Evolutionary conservation across 2,113 vertebrate genomes (phyloP).

Genomic region (Paramisgurnus dabryanus): DNA sequence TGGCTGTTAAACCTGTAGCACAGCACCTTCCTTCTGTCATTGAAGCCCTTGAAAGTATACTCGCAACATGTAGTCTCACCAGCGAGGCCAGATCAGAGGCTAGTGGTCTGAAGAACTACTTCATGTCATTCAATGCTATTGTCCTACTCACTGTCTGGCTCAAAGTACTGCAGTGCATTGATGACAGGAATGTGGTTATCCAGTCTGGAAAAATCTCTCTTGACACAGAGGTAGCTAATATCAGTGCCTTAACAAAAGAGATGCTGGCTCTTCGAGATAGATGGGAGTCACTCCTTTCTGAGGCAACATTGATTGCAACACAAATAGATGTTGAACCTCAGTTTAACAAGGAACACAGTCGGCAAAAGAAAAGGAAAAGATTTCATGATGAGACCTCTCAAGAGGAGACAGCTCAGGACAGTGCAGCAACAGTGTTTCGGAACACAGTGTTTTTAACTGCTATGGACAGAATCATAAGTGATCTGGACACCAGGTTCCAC

Average conservation of each 20-base stretch:
- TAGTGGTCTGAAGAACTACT: slow-evolving; percentile 31
- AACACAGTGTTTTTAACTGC: slow-evolving; percentile 43
- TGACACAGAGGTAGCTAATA: not conserved
- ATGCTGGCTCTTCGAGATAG: slow-evolving; percentile 38
- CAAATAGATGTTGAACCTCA: slow-evolving; percentile 34
- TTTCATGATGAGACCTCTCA: slow-evolving; percentile 44
- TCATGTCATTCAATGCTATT: too few species aligned
- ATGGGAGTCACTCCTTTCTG: slow-evolving; percentile 35
- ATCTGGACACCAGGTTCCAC: too few species aligned
- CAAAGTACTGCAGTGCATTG: slow-evolving; percentile 31
- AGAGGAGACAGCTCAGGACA: not conserved
- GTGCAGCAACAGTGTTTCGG: slow-evolving; percentile 2
- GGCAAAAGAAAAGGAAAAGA: slow-evolving; percentile 36
- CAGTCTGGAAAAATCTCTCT: slow-evolving; percentile 42
- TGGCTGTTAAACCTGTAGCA: slow-evolving; percentile 39
- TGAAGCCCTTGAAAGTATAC: slow-evolving; percentile 29
- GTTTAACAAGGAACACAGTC: slow-evolving; percentile 30
- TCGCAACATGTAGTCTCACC: slow-evolving; percentile 35
- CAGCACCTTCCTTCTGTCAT: slow-evolving; percentile 41
- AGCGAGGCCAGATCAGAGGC: slow-evolving; percentile 39
- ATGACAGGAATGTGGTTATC: slow-evolving; percentile 31
- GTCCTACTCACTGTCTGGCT: slow-evolving; percentile 29
- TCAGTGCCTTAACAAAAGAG: slow-evolving; percentile 16
- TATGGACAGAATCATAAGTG: slow-evolving; percentile 16
- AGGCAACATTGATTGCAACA: slow-evolving; percentile 35